These are phyloP conservation scores for Galbula dea DNA, from an alignment of 2,113 vertebrate species.

Conservation along the genomic window DNA sequence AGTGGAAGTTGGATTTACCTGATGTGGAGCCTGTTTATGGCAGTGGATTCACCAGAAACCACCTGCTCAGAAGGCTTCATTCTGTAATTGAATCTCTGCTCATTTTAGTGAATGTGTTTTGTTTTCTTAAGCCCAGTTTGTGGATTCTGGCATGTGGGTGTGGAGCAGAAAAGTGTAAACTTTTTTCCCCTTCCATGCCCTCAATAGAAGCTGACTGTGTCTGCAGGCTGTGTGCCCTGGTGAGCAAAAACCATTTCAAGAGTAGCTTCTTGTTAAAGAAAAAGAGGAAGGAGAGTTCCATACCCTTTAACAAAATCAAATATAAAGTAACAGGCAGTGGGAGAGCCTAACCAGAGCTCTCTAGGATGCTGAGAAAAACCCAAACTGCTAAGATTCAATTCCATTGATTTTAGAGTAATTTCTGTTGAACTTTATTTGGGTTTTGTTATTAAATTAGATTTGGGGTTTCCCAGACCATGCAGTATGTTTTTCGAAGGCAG, in stretches of 20 bases:
- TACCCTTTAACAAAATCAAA: neutral
- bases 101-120: conserved; percentile 2
- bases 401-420: neutral
- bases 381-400: neutral
- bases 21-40: conserved; percentile 31
- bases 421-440: neutral
- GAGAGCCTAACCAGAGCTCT: neutral
- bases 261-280: neutral
- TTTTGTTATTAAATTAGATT: neutral
- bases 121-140: neutral
- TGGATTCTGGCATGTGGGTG: neutral
- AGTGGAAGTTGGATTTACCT: conserved; percentile 43
- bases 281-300: neutral
- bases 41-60: conserved; percentile 30
- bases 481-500: neutral
- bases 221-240: neutral
- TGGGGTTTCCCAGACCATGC: neutral
- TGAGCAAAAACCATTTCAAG: neutral
- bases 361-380: neutral
- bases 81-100: conserved; percentile 52
- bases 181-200: neutral
- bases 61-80: conserved; percentile 52
- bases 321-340: neutral
- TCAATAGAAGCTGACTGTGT: neutral
- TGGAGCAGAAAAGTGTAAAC: neutral